Base-by-base conservation (phyloP, 2,113 vertebrate genomes). In the Cebus imitator region DNA sequence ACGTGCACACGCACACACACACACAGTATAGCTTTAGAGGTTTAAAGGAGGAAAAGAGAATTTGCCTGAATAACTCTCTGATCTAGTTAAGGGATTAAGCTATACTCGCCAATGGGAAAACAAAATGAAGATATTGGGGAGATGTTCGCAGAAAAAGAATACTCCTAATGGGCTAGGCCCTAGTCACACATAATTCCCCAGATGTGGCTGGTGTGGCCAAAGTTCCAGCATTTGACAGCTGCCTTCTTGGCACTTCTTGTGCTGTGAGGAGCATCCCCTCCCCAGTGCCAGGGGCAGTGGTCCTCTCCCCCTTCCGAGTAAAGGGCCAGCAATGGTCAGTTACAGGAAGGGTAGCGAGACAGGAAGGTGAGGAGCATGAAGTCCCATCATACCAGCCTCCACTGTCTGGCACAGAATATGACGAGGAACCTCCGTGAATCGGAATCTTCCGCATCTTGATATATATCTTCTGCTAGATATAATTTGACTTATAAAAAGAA, bases 301-400 rank as follows among this genome's bases (percentile, higher is more conserved):
- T 16, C 3, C 2, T 21, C 20, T 14, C 40, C 0, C 0, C 18
- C 43, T 1, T 8, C 52, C n/a, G 4, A 13, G 21, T 4, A 35
- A 61, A 50, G 64, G 11, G 55, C 61, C 35, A 11, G 81, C 81
- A 50, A 30, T 10, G 0, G 14, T 37, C n/a, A 7, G 4, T 23
- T 6, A 6, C 3, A 43, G n/a, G 27, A 2, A 7, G 4, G 16
- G 32, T 6, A 8, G 32, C 3, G 66, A n/a, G 32, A 35, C 66
- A n/a, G 3, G 6, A 14, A 8, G 52, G 52, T 64, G 11, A 64
- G 27, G 4, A 12, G 18, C 58, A 12, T 1, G 2, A 35, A 32
- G 5, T 11, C 4, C 23, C 3, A 0, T 21, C 20, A 12, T 3
- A 5, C 20, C 3, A 0, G 1, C 7, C 35, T 43, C 43, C 52